Percentiles rank a stretch among this genome's conserved stretches.
Conservation (phyloP, 2,113 vertebrate genomes). For the Chrysochloris asiatica region DNA sequence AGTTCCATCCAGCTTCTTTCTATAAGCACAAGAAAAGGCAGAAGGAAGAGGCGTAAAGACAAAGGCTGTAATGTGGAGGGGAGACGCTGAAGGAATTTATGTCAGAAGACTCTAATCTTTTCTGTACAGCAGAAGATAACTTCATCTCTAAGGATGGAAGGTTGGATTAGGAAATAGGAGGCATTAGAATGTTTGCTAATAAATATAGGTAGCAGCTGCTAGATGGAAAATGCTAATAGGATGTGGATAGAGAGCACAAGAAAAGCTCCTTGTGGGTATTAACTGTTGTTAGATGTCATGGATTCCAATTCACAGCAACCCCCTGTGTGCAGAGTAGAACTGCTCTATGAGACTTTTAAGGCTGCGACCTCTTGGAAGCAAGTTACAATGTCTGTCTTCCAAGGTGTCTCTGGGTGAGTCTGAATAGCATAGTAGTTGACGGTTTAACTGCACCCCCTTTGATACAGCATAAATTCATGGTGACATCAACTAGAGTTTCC, state of each 20-base stretch:
- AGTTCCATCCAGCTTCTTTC: neutral
- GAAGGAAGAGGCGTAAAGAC: conserved; percentile 26
- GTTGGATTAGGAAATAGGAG: neutral
- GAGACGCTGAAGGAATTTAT: neutral
- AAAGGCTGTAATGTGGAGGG: neutral
- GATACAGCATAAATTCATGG: neutral
- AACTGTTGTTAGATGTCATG: no score
- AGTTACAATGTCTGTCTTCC: no score
- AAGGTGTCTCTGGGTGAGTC: no score
- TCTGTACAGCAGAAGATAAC: neutral
- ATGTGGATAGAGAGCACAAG: neutral
- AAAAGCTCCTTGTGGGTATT: no score
- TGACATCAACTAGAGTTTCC: neutral
- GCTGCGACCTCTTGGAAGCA: no score
- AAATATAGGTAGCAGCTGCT: neutral
- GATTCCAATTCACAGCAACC: no score
- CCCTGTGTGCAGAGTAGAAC: no score
- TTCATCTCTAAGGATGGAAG: neutral
- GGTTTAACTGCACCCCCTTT: neutral
- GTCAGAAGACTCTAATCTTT: neutral
- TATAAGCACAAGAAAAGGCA: neutral
- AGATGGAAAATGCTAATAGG: no score
- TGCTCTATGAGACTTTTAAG: no score
- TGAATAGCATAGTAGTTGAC: no score
- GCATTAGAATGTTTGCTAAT: neutral